These are phyloP conservation scores for Squalus acanthias DNA, from an alignment of 2,797 vertebrate species.

Conservation along the genomic window DNA sequence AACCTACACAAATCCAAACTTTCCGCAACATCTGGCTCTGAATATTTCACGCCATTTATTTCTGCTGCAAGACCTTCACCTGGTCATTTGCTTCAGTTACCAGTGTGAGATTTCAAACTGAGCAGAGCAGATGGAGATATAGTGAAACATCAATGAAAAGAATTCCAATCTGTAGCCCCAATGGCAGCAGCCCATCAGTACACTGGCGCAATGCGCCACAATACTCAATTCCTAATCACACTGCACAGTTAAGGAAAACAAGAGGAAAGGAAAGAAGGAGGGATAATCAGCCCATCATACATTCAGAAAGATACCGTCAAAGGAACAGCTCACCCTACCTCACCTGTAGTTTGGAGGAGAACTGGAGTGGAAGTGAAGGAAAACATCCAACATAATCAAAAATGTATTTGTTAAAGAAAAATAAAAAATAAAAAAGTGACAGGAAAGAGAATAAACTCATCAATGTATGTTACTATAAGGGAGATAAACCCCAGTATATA, in stretches of 20 bases:
- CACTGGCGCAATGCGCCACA: not conserved
- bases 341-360: not conserved
- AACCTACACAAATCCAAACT: not conserved
- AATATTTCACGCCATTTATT: conserved; percentile 11
- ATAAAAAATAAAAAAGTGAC: not conserved
- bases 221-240: not conserved
- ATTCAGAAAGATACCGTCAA: not conserved
- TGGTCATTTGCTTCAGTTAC: not conserved
- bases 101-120: not conserved
- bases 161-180: not conserved
- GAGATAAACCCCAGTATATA: not conserved
- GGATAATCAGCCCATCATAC: not conserved
- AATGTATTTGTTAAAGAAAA: not conserved
- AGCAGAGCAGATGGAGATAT: not conserved
- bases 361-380: not conserved
- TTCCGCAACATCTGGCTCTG: not conserved
- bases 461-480: not conserved
- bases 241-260: not conserved
- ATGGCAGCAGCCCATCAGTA: not conserved
- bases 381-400: not conserved
- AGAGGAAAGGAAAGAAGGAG: not conserved
- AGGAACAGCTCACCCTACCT: not conserved
- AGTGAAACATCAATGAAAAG: not conserved
- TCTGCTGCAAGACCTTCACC: not conserved
- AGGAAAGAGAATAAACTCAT: not conserved